Evolutionary conservation across 2,888 invertebrate species (phyloP).

Genomic region (Automeris io): DNA sequence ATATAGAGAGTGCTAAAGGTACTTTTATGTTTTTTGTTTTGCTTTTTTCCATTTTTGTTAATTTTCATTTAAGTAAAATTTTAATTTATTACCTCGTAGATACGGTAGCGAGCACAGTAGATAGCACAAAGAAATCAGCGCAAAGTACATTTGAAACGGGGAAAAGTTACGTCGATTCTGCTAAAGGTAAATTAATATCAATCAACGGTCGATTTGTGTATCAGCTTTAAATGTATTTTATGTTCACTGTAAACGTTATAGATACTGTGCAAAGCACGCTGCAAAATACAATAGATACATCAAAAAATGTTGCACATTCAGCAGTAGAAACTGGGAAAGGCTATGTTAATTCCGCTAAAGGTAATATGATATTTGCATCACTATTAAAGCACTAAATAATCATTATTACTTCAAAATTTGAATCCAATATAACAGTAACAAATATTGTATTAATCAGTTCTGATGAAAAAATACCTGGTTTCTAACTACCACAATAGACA

Average conservation of each 20-base stretch:
- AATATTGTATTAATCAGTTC: background rate
- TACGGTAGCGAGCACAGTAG: constrained; percentile 53
- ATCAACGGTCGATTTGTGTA: background rate
- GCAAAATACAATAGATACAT: constrained; percentile 34
- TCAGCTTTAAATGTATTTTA: constrained; percentile 9
- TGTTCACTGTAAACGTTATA: constrained; percentile 23
- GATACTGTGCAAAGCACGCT: constrained; percentile 34
- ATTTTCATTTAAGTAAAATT: constrained; percentile 10
- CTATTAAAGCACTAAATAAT: background rate
- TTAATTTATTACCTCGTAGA: constrained; percentile 36
- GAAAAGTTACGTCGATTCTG: constrained; percentile 45
- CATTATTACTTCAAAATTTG: background rate
- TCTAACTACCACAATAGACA: background rate
- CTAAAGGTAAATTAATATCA: constrained; percentile 42
- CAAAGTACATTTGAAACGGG: constrained; percentile 53
- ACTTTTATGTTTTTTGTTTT: constrained; percentile 13
- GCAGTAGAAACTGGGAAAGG: constrained; percentile 41
- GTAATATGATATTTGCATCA: constrained; percentile 11
- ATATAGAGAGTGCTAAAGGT: constrained; percentile 47
- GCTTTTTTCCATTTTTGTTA: constrained; percentile 9
- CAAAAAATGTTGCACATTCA: constrained; percentile 37
- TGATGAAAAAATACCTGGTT: background rate
- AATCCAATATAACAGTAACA: too few species aligned
- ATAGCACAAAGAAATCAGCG: constrained; percentile 61
- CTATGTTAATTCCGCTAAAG: constrained; percentile 31